Evolutionary conservation across 2,113 vertebrate species (phyloP), one percentile per base, ranked within the genome.

Genomic region (Chloropsis hardwickii): DNA sequence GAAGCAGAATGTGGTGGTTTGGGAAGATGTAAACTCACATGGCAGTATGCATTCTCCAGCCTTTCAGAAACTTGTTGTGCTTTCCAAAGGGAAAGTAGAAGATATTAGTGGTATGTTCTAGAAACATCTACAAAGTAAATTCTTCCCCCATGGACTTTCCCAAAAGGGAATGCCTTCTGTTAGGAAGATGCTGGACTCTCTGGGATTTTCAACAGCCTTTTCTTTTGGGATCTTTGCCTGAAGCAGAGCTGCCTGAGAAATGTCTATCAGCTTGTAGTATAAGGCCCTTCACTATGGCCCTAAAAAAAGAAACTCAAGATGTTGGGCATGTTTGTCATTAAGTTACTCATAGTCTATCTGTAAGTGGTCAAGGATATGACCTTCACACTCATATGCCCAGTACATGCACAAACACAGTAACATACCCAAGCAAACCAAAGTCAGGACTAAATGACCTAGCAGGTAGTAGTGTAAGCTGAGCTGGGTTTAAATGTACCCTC

Each of bases 401-500:
- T 29, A 16, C 20, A 17, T 12, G 27, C 29, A 50, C 45, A 73
- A 66, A 40, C 6, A 31, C 12, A 67, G 7, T 25, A n/a, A 66
- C 13, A 16, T 12, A 44, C 7, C 15, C 10, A 3, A 20, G 15
- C 40, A 92, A 86, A 53, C 15, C 13, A 65, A 57, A 86, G 3
- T 20, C 11, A 40, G 29, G 20, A 33, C 33, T 82, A 56, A 51
- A 33, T 4, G 12, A 29, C 19, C 62, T n/a, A 69, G 10, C 24
- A 92, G 28, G 15, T 8, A 53, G n/a, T 4, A 50, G 11, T 44
- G 24, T 60, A 69, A 90, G 11, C 19, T 94, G 40, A 65, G 17
- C 42, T 48, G 14, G 28, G 29, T 42, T 66, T 81, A 66, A 35
- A 21, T 0, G 1, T 33, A 47, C 14, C 9, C 1, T 0, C 7